Evolutionary conservation across 2,113 vertebrate species (phyloP).

Genomic region (Myotis yumanensis): DNA sequence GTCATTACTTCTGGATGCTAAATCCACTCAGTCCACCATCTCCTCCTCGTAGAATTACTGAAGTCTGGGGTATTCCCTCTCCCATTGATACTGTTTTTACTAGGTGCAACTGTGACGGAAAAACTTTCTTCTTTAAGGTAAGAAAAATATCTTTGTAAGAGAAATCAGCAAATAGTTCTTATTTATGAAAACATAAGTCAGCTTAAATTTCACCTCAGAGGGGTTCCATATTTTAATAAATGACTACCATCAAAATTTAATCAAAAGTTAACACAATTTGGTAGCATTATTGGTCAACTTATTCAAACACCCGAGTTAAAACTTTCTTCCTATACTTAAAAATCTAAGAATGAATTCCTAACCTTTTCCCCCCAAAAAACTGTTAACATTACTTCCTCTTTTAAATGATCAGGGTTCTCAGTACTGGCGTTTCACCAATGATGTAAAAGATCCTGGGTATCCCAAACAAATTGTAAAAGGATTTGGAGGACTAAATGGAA

Average conservation of each 20-base stretch:
- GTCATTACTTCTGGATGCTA: conserved; percentile 95
- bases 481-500: conserved; percentile 91
- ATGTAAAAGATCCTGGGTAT: conserved; percentile 88
- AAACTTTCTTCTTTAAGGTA: conserved; percentile 98
- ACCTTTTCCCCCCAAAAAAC: not conserved
- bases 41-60: conserved; percentile 87
- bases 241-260: not conserved
- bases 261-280: not conserved
- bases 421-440: conserved; percentile 96
- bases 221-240: not conserved
- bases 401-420: conserved; percentile 83
- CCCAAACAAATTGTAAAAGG: conserved; percentile 88
- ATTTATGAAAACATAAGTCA: not conserved
- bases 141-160: not conserved
- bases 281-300: not conserved
- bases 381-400: not conserved
- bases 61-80: conserved; percentile 94
- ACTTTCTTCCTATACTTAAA: conserved; percentile 12
- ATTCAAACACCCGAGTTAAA: conserved; percentile 16
- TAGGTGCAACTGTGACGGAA: conserved; percentile 95
- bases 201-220: not conserved
- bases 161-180: not conserved
- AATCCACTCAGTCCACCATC: conserved; percentile 83
- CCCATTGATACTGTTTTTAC: conserved; percentile 96
- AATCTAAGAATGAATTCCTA: not conserved